These are phyloP conservation scores for Eueremaeus valkanovi DNA, from an alignment of 2,888 invertebrate genomes.

Conservation along the genomic window DNA sequence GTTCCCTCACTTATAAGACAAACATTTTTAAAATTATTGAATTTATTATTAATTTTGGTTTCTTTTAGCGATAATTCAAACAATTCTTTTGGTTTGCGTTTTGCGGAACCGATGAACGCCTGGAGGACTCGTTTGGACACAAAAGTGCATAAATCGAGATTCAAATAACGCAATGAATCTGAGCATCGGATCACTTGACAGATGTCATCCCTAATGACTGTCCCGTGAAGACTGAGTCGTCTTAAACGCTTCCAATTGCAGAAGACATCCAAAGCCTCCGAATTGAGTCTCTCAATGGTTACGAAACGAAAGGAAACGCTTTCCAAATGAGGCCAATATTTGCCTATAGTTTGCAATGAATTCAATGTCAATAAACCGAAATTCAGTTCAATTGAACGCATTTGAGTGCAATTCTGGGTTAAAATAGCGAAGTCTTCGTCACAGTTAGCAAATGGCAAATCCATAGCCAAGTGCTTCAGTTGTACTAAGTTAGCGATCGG, in stretches of 20 bases:
- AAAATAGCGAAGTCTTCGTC: slow-evolving; percentile 24
- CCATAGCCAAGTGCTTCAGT: background rate
- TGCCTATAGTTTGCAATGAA: background rate
- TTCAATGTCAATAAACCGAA: slow-evolving; percentile 22
- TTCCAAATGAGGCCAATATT: slow-evolving; percentile 11
- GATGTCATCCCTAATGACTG: slow-evolving; percentile 5
- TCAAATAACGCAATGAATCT: slow-evolving; percentile 17
- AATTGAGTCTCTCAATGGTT: slow-evolving; percentile 19
- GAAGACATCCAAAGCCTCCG: background rate
- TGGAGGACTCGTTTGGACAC: slow-evolving; percentile 4
- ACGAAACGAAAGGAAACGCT: slow-evolving; percentile 5
- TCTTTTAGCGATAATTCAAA: slow-evolving; percentile 20
- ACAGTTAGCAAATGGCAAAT: slow-evolving; percentile 32
- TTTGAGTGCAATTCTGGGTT: background rate
- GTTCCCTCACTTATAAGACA: background rate
- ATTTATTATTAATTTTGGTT: slow-evolving; percentile 19
- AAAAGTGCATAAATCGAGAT: background rate
- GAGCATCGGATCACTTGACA: background rate
- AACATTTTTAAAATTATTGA: background rate
- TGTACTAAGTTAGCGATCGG: background rate
- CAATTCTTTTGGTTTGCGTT: slow-evolving; percentile 9
- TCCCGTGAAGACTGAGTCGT: background rate
- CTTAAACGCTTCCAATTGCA: background rate
- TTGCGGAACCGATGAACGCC: background rate
- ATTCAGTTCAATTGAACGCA: slow-evolving; percentile 12